These are phyloP conservation scores for Leptinotarsa undecemlineata DNA, from an alignment of 1,140 invertebrate species.

Conservation along the genomic window DNA sequence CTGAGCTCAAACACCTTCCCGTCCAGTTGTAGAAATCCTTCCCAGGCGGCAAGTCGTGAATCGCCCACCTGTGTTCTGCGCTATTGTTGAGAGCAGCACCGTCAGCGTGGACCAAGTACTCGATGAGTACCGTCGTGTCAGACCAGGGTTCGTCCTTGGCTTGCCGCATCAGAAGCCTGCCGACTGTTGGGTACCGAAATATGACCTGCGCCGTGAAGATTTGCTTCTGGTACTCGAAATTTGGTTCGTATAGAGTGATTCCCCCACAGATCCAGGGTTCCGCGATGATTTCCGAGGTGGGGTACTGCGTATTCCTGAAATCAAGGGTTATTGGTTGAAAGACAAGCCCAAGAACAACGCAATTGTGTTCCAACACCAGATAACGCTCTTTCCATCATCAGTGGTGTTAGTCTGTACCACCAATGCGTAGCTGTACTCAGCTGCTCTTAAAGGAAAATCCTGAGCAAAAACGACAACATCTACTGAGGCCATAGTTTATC, in stretches of 20 bases:
- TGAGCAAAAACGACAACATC: too few species aligned
- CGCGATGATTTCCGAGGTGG: conserved; percentile 48
- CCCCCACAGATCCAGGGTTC: conserved; percentile 72
- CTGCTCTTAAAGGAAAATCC: too few species aligned
- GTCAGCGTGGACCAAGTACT: conserved; percentile 84
- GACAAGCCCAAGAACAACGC: not conserved
- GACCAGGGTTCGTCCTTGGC: conserved; percentile 71
- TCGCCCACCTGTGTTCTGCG: conserved; percentile 72
- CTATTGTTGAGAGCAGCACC: conserved; percentile 81
- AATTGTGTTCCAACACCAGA: not conserved
- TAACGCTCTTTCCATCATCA: not conserved
- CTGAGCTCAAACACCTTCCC: conserved; percentile 78
- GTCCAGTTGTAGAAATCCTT: conserved; percentile 92
- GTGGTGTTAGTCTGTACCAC: not conserved
- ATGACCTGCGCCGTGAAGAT: conserved; percentile 75
- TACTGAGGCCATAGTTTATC: too few species aligned
- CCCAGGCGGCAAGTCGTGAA: conserved; percentile 66
- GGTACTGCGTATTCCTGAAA: conserved; percentile 47
- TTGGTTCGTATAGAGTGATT: conserved; percentile 66
- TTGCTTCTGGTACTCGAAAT: conserved; percentile 70
- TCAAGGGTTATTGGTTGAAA: not conserved
- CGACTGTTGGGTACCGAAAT: conserved; percentile 86
- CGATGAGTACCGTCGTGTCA: conserved; percentile 79
- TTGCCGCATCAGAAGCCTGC: conserved; percentile 84
- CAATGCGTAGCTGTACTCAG: too few species aligned